A percentile compares a stretch with the other conserved stretches of the same genome.
These are phyloP conservation scores for Lethrus apterus DNA, from an alignment of 1,140 invertebrate species.

Conservation along the genomic window DNA sequence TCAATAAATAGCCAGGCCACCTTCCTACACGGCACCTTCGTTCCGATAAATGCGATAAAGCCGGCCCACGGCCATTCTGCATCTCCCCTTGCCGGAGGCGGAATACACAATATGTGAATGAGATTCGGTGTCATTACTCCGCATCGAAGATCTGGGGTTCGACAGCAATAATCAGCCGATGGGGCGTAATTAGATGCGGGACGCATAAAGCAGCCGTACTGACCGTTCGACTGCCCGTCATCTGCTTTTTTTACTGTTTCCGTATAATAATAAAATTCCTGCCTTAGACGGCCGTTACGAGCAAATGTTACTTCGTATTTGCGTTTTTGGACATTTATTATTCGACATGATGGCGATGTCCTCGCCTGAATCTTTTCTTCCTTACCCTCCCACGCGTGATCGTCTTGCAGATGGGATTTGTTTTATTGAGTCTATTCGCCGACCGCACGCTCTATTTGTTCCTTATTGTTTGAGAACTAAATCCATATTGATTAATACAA, in stretches of 20 bases:
- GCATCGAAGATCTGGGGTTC: too few relatives aligned
- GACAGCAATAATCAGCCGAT: conserved; percentile 25
- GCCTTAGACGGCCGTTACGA: conserved; percentile 34
- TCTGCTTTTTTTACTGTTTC: conserved; percentile 41
- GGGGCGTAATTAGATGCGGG: conserved; percentile 37
- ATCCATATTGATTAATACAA: too few relatives aligned
- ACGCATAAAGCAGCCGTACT: conserved; percentile 22
- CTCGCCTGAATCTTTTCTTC: conserved; percentile 18
- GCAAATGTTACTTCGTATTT: conserved; percentile 41
- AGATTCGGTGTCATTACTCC: conserved; percentile 4
- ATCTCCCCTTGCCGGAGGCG: conserved; percentile 19
- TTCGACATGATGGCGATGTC: conserved; percentile 28
- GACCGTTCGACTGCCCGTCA: conserved; percentile 27
- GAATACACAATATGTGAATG: conserved; percentile 29
- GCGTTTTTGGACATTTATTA: conserved; percentile 41
- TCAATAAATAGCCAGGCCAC: conserved; percentile 29
- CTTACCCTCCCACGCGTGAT: conserved; percentile 11
- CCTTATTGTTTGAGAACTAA: conserved; percentile 31
- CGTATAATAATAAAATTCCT: conserved; percentile 40
- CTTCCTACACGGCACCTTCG: conserved; percentile 12
- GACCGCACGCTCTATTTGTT: conserved; percentile 34
- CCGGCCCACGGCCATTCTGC: conserved; percentile 6
- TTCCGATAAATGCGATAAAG: conserved; percentile 19
- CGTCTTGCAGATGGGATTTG: conserved; percentile 37
- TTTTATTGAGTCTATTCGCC: conserved; percentile 30